Conservation (phyloP, 2,797 vertebrate genomes). For the Cheirogaleus major region DNA sequence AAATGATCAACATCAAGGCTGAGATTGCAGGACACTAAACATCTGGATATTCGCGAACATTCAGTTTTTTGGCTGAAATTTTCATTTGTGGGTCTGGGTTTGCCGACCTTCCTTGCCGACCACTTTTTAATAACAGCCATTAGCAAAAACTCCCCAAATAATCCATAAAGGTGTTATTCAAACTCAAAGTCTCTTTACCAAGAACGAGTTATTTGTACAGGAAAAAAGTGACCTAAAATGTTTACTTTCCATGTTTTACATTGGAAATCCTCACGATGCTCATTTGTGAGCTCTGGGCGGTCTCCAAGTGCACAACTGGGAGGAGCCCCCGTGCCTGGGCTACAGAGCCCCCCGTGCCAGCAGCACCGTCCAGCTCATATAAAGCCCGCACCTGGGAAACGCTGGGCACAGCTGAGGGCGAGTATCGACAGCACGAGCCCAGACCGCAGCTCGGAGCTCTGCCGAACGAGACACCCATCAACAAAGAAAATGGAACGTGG, state of each 20-base stretch:
- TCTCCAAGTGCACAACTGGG: background rate
- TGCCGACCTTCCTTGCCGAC: background rate
- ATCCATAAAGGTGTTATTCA: background rate
- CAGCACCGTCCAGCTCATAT: accelerated
- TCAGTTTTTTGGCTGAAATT: background rate
- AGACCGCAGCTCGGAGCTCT: background rate
- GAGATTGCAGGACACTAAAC: constrained; percentile 25
- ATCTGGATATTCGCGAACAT: constrained; percentile 54
- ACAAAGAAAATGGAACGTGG: background rate
- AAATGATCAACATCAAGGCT: background rate
- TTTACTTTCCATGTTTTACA: background rate
- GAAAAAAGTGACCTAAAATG: background rate
- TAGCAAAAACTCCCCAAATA: background rate
- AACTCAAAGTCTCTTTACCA: background rate
- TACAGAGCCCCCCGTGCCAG: accelerated
- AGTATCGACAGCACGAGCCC: background rate
- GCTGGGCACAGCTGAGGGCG: background rate
- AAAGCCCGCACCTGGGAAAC: background rate
- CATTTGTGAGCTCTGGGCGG: background rate
- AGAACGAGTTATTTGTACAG: background rate
- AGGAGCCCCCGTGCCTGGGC: accelerated
- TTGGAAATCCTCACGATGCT: background rate
- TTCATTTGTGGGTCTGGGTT: background rate
- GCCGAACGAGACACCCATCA: background rate
- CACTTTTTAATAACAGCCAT: background rate